phyloP scores from a whole-genome alignment of 2,888 invertebrate genomes.

The Alviniconcha strummeri region DNA sequence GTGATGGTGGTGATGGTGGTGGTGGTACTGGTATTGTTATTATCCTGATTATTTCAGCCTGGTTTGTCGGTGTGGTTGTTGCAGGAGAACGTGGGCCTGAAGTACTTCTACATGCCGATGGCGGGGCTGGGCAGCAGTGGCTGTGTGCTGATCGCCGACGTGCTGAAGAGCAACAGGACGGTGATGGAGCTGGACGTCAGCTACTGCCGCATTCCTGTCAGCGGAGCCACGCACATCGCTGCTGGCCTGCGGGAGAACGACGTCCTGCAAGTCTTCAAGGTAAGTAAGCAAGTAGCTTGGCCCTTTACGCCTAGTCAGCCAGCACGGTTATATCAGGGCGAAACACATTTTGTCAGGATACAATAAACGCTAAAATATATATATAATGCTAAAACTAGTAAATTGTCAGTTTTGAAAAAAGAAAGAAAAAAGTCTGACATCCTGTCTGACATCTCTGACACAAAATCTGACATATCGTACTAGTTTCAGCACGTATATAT shows the following conservation, averaged over 20 bases:
- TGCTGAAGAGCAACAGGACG: slow-evolving; percentile 63
- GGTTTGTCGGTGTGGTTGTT: neutral
- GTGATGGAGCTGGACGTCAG: slow-evolving; percentile 66
- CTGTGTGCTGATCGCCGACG: slow-evolving; percentile 55
- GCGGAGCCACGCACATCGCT: slow-evolving; percentile 59
- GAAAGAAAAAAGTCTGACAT: no score
- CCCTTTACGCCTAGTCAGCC: no score
- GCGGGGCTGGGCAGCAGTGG: slow-evolving; percentile 64
- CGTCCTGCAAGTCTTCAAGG: slow-evolving; percentile 54
- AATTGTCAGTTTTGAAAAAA: no score
- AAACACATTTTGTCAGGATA: no score
- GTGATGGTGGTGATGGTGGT: no score
- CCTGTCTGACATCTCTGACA: no score
- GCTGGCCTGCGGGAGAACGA: slow-evolving; percentile 61
- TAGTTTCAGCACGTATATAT: no score
- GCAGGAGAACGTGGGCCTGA: slow-evolving; percentile 67
- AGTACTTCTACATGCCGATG: slow-evolving; percentile 64
- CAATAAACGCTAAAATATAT: no score
- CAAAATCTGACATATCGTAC: no score
- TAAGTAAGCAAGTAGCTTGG: slow-evolving; percentile 22
- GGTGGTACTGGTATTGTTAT: no score
- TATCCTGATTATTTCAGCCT: neutral
- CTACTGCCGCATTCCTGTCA: slow-evolving; percentile 62
- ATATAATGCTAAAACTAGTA: no score
- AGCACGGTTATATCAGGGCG: no score